These are phyloP conservation scores for Paramuricea clavata DNA, from an alignment of 92 coral and sea anemone species.

Conservation along the genomic window DNA sequence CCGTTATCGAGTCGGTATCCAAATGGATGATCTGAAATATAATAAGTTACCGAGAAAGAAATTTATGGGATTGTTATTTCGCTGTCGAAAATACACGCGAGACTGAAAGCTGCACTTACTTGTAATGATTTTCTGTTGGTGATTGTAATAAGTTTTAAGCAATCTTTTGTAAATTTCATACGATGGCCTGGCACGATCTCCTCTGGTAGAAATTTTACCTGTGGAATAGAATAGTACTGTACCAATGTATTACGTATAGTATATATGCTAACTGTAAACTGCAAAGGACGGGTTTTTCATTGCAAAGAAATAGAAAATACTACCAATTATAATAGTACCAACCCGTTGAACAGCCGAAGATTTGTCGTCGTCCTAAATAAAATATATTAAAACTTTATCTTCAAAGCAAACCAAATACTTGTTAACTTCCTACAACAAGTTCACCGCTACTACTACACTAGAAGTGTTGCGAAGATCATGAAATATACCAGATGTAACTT, in stretches of 20 bases:
- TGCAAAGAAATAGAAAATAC: not conserved
- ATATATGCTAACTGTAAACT: not conserved
- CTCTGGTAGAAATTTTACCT: slow-evolving; percentile 79
- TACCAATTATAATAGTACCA: no score
- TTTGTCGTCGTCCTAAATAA: slow-evolving; percentile 23
- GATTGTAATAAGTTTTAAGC: slow-evolving; percentile 75
- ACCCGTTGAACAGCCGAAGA: slow-evolving; percentile 54
- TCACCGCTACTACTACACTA: no score
- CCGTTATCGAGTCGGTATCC: slow-evolving; percentile 40
- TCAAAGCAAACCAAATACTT: not conserved
- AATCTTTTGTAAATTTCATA: slow-evolving; percentile 77
- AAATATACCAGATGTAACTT: slow-evolving; percentile 73
- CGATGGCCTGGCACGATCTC: slow-evolving; percentile 80
- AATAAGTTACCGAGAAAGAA: not conserved
- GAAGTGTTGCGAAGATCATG: no score
- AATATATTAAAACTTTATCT: not conserved
- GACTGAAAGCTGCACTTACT: slow-evolving; percentile 52
- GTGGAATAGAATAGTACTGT: not conserved
- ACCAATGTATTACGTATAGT: no score
- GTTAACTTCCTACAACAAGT: not conserved
- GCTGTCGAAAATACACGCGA: not conserved
- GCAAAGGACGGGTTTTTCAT: not conserved
- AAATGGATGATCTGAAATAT: slow-evolving; percentile 62
- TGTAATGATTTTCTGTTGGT: slow-evolving; percentile 78
- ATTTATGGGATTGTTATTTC: not conserved